Evolutionary conservation across 2,797 vertebrate species (phyloP).

Genomic region (Vipera ursinii): DNA sequence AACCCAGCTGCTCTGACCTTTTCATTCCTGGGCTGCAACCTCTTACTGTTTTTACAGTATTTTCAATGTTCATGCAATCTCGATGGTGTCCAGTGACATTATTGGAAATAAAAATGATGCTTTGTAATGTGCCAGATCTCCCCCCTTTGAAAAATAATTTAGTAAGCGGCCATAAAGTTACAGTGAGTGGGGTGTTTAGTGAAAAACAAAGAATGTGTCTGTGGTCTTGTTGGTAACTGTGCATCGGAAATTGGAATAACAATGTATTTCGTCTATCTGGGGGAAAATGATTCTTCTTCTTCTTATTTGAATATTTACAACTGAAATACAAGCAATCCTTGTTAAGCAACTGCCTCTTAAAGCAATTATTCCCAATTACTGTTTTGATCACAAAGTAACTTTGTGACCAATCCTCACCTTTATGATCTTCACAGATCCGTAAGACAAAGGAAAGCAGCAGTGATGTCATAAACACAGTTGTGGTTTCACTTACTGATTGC

Average conservation of each 20-base stretch:
- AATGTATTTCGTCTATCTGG: neutral
- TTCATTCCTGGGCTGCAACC: neutral
- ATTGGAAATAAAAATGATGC: neutral
- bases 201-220: neutral
- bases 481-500: neutral
- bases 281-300: slow-evolving; percentile 45
- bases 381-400: neutral
- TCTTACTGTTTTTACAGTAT: neutral
- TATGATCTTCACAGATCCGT: neutral
- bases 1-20: neutral
- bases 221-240: neutral
- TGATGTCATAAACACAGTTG: neutral
- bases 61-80: neutral
- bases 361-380: neutral
- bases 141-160: neutral
- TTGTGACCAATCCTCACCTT: neutral
- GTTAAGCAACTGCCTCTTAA: slow-evolving; percentile 1
- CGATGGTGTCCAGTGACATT: neutral
- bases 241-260: neutral
- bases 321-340: slow-evolving; percentile 47
- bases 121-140: neutral
- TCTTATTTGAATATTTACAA: slow-evolving; percentile 38
- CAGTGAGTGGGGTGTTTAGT: neutral
- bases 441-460: neutral
- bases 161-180: neutral